Evolutionary conservation across 2,797 vertebrate genomes (phyloP), one percentile per base, ranked within the genome.

Genomic region (Catamblyrhynchus diadema): DNA sequence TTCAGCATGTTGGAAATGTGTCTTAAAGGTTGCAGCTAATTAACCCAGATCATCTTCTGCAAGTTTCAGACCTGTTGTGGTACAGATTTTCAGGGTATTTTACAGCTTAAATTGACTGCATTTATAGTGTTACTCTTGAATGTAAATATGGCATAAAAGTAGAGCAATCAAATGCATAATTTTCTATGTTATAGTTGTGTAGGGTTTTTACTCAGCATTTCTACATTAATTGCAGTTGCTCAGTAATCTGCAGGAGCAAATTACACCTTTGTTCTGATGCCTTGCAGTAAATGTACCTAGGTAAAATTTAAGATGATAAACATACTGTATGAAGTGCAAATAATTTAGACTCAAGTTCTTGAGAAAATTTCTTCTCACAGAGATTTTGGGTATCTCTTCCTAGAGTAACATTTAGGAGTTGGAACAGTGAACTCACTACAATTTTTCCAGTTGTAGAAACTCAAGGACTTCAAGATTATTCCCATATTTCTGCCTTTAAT

Each of bases 1-100:
- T 57, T 89, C 64, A 82, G 57, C 60, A 61, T 72, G 62, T 21
- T 69, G 75, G 48, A 92, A 93, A 8, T 6, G 32, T 67, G 57
- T 81, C 69, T 93, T 47, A 80, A 80, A 91, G 81, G 72, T 41
- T 81, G 69, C 50, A 91, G 62, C 32, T 93, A 89, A 95, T 95
- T 94, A 96, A 95, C 90, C 53, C 67, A 53, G 45, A 89, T 47
- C 64, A 74, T 74, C 51, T 91, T 85, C 50, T 81, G 72, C 75
- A 92, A 71, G 59, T 85, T 93, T 72, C 79, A 87, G 50, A 67
- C 23, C 23, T 69, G 71, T 33, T 91, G 39, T 60, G 37, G 57
- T 62, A 91, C 28, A 83, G 72, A 83, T 45, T 83, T 88, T 69
- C 54, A 67, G 30, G 21, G 3, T 74, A 53, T 62, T 82, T 75